phyloP scores from a whole-genome alignment of 2,888 invertebrate genomes.

The Odontothrips loti region DNA sequence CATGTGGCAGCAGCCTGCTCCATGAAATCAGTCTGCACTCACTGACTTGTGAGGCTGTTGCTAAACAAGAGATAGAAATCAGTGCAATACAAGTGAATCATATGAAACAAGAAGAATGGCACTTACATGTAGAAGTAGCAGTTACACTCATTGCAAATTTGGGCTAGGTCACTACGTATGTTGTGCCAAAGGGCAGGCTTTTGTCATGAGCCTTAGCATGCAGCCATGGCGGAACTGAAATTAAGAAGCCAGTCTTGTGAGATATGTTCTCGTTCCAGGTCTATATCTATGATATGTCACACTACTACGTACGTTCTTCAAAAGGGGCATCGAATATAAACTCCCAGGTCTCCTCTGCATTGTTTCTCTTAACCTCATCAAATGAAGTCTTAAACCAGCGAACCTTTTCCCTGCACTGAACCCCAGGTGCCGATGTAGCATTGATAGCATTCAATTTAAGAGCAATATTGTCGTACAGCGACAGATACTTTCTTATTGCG shows the following conservation, averaged over 20 bases:
- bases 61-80: neutral
- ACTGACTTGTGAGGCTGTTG: too few species aligned
- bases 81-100: neutral
- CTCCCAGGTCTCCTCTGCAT: neutral
- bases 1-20: too few species aligned
- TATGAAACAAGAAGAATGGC: neutral
- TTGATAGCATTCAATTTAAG: neutral
- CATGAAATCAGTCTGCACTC: too few species aligned
- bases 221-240: slow-evolving; percentile 6
- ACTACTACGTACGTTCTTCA: neutral
- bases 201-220: neutral
- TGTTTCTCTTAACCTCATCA: neutral
- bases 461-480: neutral
- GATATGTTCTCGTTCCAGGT: neutral
- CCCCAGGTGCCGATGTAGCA: neutral
- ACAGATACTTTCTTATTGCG: neutral
- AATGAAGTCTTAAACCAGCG: neutral
- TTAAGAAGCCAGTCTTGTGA: neutral
- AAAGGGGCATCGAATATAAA: neutral
- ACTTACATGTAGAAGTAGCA: neutral
- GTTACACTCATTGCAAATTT: neutral
- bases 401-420: neutral
- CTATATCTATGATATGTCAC: neutral
- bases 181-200: neutral
- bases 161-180: neutral